A percentile compares a stretch with the other conserved stretches of the same genome.
phyloP scores from a whole-genome alignment of 2,888 invertebrate genomes.

The Elysia crispata region DNA sequence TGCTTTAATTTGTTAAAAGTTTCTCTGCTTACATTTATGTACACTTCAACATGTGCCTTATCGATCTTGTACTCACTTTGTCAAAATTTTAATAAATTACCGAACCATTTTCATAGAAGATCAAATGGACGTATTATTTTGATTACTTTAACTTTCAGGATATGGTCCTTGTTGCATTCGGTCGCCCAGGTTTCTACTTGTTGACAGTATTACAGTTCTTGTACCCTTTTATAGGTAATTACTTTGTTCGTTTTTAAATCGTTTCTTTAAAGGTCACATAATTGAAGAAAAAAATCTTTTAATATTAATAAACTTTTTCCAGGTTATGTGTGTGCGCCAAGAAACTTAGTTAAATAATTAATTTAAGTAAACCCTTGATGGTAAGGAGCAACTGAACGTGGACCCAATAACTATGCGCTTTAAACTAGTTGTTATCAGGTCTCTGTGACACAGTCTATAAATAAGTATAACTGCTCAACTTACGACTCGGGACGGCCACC shows the following conservation, averaged over 20 bases:
- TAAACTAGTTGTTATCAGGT: too few relatives aligned
- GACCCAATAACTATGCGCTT: too few relatives aligned
- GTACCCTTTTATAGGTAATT: constrained; percentile 89
- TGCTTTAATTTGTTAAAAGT: background rate
- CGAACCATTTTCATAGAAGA: background rate
- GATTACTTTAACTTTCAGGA: constrained; percentile 68
- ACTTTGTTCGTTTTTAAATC: too few relatives aligned
- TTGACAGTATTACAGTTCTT: constrained; percentile 87
- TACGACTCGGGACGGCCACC: too few relatives aligned
- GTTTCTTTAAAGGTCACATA: background rate
- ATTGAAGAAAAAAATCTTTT: too few relatives aligned
- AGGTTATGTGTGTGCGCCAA: too few relatives aligned
- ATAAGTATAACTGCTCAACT: too few relatives aligned
- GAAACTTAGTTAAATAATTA: too few relatives aligned
- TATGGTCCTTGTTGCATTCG: constrained; percentile 89
- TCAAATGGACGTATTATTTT: background rate
- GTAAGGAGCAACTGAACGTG: too few relatives aligned
- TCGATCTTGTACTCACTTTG: background rate
- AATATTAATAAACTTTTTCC: too few relatives aligned
- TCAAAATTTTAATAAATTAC: background rate
- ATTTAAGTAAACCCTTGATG: too few relatives aligned
- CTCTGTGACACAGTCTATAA: too few relatives aligned
- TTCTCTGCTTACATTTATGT: background rate
- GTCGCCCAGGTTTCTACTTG: constrained; percentile 86
- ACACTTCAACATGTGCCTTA: background rate